phyloP scores from a whole-genome alignment of 2,888 invertebrate species.

The Chrysina gloriosa region DNA sequence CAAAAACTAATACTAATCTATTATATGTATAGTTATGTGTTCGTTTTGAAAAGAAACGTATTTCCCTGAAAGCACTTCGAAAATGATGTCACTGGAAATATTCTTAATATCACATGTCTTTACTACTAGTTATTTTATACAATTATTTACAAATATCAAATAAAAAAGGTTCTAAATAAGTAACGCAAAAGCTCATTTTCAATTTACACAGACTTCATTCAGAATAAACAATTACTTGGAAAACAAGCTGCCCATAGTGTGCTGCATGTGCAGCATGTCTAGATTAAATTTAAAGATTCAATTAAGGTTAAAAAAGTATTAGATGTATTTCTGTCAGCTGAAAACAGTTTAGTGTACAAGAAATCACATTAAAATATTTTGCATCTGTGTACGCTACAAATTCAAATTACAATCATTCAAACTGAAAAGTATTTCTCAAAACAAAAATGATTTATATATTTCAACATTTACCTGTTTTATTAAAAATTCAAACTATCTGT shows the following conservation, averaged over 20 bases:
- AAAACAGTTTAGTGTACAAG: too few species aligned
- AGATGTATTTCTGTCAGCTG: too few species aligned
- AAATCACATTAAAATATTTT: too few species aligned
- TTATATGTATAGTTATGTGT: background rate
- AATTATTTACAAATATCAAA: constrained; percentile 49
- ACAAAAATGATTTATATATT: background rate
- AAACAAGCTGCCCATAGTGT: too few species aligned
- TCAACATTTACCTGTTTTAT: background rate
- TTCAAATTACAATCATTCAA: constrained; percentile 9
- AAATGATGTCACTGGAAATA: constrained; percentile 51
- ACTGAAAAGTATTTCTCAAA: constrained; percentile 10
- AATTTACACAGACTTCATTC: constrained; percentile 38
- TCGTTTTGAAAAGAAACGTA: constrained; percentile 30
- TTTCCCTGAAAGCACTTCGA: constrained; percentile 42
- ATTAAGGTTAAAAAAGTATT: background rate
- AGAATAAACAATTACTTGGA: background rate
- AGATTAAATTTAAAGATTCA: background rate
- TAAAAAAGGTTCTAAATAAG: constrained; percentile 32
- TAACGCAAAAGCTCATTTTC: constrained; percentile 36
- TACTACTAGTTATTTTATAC: constrained; percentile 50
- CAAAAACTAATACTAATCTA: constrained; percentile 7
- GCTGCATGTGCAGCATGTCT: background rate
- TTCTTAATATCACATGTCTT: constrained; percentile 50
- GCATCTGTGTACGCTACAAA: background rate
- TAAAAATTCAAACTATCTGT: constrained; percentile 35